Conservation (phyloP, 1,140 invertebrate species). For the Hormaphis cornu region DNA sequence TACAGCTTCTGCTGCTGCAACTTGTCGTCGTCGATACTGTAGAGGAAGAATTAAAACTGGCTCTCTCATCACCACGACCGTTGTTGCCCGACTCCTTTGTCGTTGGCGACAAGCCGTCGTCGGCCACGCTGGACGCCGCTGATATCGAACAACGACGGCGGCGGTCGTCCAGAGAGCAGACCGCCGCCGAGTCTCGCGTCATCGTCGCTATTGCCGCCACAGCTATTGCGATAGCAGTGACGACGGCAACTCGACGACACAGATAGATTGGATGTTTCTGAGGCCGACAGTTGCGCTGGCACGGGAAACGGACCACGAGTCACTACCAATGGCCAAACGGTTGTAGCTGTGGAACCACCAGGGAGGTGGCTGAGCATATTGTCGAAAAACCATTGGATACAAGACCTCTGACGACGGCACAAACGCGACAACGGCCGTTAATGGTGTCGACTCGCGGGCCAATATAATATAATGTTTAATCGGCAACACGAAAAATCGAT, state of each 20-base stretch:
- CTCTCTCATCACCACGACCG: not conserved
- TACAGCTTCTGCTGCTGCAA: not conserved
- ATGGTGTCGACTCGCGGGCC: too few species aligned
- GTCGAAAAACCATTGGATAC: constrained; percentile 13
- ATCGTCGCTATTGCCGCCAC: not conserved
- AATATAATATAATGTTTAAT: too few species aligned
- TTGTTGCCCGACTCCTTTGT: not conserved
- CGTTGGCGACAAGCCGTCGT: not conserved
- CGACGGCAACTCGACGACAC: not conserved
- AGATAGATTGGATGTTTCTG: not conserved
- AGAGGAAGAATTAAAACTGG: not conserved
- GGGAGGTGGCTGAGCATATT: not conserved
- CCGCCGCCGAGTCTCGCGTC: constrained; percentile 16
- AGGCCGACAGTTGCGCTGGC: not conserved
- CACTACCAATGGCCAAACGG: not conserved
- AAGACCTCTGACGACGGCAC: not conserved
- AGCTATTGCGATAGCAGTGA: not conserved
- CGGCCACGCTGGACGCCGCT: not conserved
- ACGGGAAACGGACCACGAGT: not conserved
- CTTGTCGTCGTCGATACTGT: not conserved
- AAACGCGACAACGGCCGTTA: too few species aligned
- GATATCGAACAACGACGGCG: constrained; percentile 1
- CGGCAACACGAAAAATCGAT: too few species aligned
- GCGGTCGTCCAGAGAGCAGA: not conserved
- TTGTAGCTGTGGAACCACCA: not conserved